A percentile compares a stretch with the other conserved stretches of the same genome.
These are phyloP conservation scores for Mallateleia sp. DNA, from an alignment of 2,888 invertebrate species.

Conservation along the genomic window DNA sequence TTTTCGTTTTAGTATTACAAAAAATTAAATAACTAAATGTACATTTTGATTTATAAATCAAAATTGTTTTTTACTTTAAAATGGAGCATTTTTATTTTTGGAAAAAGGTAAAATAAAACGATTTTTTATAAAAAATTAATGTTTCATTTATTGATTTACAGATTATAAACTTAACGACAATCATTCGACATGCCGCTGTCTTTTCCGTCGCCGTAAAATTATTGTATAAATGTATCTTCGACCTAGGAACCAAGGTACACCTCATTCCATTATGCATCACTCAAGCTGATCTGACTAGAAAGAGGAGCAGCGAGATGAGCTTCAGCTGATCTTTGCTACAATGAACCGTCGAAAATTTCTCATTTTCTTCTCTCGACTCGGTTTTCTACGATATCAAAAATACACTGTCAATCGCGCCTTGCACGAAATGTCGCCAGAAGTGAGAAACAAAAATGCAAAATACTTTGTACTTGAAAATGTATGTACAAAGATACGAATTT, in stretches of 20 bases:
- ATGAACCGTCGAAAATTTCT: too few species aligned
- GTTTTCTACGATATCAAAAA: not conserved
- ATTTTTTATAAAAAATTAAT: slow-evolving; percentile 86
- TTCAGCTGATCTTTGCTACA: too few species aligned
- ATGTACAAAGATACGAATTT: slow-evolving; percentile 50
- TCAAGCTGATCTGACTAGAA: slow-evolving; percentile 53
- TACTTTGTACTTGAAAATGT: slow-evolving; percentile 54
- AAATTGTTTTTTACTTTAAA: too few species aligned
- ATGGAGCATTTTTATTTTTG: not conserved
- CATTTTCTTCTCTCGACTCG: too few species aligned
- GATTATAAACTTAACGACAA: slow-evolving; percentile 86
- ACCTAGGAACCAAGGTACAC: slow-evolving; percentile 66
- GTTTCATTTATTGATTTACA: slow-evolving; percentile 87
- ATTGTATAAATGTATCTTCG: slow-evolving; percentile 57
- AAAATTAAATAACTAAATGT: too few species aligned
- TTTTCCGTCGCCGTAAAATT: slow-evolving; percentile 14
- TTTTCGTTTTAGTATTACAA: too few species aligned
- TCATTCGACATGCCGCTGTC: slow-evolving; percentile 31
- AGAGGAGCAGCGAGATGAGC: too few species aligned
- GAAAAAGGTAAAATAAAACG: slow-evolving; percentile 29
- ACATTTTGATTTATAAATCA: too few species aligned
- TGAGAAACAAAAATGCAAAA: slow-evolving; percentile 68
- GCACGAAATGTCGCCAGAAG: slow-evolving; percentile 26
- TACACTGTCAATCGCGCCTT: not conserved
- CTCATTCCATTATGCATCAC: slow-evolving; percentile 50